These are phyloP conservation scores for Sebastiscus albofasciatus DNA, from an alignment of 2,797 vertebrate genomes.

Conservation along the genomic window DNA sequence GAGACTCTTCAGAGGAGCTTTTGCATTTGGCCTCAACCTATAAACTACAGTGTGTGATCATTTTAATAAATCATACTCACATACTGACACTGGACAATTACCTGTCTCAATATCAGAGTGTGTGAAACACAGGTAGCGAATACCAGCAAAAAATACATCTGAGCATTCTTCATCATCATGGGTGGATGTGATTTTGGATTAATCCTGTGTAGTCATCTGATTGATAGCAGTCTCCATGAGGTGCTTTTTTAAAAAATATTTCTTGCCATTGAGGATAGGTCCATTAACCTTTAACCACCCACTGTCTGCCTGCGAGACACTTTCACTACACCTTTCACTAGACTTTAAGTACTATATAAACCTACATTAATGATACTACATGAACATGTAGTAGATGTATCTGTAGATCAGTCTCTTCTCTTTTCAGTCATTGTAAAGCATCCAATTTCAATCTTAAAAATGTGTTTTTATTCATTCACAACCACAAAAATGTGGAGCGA, in stretches of 20 bases:
- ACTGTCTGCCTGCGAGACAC: background rate
- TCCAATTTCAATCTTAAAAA: background rate
- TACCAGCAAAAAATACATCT: background rate
- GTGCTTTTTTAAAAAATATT: background rate
- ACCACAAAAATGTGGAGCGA: no score
- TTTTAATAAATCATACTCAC: background rate
- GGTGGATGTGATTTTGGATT: background rate
- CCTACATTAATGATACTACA: background rate
- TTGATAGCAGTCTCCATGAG: background rate
- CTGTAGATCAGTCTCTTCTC: background rate
- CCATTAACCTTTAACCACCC: slow-evolving; percentile 6
- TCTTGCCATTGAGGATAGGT: background rate
- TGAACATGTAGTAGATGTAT: background rate
- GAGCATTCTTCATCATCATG: background rate
- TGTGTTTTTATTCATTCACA: background rate
- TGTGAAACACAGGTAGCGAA: background rate
- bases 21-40: background rate
- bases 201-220: background rate
- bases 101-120: background rate
- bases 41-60: background rate
- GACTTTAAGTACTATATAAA: background rate
- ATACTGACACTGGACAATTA: background rate
- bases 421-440: background rate
- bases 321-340: background rate
- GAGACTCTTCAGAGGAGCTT: background rate